Evolutionary conservation across 2,797 vertebrate genomes (phyloP), one percentile per base, ranked within the genome.

Genomic region (Microctenopoma steveboyesi): DNA sequence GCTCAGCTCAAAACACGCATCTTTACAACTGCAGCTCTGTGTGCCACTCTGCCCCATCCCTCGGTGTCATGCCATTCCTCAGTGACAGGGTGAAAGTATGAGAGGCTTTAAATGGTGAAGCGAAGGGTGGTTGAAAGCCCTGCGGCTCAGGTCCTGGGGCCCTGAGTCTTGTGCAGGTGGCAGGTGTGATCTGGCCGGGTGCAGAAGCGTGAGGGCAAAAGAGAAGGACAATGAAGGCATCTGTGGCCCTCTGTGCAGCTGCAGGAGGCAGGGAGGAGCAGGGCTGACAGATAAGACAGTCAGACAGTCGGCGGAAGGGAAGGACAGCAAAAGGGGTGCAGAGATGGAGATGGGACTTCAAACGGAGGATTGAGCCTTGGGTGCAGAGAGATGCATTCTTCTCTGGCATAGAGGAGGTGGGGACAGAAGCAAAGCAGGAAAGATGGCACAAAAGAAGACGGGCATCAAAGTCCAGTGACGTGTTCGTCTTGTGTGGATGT

Each of bases 321-420:
- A 82, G 80, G 81, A 86, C 75, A 51, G 80, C 3, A 27, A 5
- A 28, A 76, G 54, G 63, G 69, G 75, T 7, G 39, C 65, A 57
- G 74, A 83, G 89, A 83, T 82, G 83, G 84, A 90, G 92, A 92
- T 83, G 80, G 81, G 83, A 93, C 93, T 93, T 94, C 92, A 94
- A 94, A 94, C 88, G 5, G 84, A 68, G 89, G 90, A 89, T 88
- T 87, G 89, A 84, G 71, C 80, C 69, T 63, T 11, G 86, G 84
- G 92, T 91, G 93, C 68, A 47, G 92, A 94, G 84, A 92, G 92
- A 93, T 15, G 53, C 90, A 92, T 93, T 93, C 92, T 92, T 93
- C 89, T 89, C 87, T 87, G 87, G 82, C 84, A 81, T 43, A 54
- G 66, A 79, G 69, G 68, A 82, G 85, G 81, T 49, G 76, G 72